A percentile compares a stretch with the other conserved stretches of the same genome.
Conservation (phyloP, 1,140 invertebrate species). For the Microplitis mediator region DNA sequence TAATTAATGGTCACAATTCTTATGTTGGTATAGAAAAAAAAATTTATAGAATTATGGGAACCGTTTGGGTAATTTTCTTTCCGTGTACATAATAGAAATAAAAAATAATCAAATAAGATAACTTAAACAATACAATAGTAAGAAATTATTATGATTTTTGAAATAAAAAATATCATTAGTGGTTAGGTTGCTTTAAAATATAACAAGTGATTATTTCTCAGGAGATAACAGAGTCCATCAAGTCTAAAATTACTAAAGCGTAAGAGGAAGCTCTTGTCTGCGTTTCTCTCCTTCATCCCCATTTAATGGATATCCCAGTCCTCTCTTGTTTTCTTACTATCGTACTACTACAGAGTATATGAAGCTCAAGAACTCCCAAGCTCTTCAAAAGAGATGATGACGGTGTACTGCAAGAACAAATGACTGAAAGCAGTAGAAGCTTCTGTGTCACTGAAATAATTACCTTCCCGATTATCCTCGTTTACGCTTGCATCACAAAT, state of each 20-base stretch:
- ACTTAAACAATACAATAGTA: too few species aligned
- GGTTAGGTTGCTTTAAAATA: neutral
- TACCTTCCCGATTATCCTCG: constrained; percentile 31
- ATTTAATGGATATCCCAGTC: neutral
- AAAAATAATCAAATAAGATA: too few species aligned
- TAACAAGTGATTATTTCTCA: neutral
- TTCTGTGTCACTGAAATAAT: constrained; percentile 30
- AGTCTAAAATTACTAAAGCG: neutral
- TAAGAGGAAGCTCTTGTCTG: neutral
- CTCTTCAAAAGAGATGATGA: constrained; percentile 13
- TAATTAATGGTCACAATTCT: too few species aligned
- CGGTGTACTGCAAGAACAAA: neutral
- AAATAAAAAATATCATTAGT: neutral
- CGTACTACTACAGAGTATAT: neutral
- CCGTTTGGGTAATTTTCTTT: too few species aligned
- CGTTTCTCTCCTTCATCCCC: neutral
- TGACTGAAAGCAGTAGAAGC: constrained; percentile 13
- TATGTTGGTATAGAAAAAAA: too few species aligned
- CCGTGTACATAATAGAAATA: too few species aligned
- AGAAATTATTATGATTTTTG: too few species aligned
- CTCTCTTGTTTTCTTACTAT: neutral
- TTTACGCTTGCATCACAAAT: constrained; percentile 26
- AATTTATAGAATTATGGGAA: too few species aligned
- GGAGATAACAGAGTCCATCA: neutral
- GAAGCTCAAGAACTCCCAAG: constrained; percentile 14